Evolutionary conservation across 2,797 vertebrate genomes (phyloP), one percentile per base, ranked within the genome.

Genomic region (Liparis tanakae): DNA sequence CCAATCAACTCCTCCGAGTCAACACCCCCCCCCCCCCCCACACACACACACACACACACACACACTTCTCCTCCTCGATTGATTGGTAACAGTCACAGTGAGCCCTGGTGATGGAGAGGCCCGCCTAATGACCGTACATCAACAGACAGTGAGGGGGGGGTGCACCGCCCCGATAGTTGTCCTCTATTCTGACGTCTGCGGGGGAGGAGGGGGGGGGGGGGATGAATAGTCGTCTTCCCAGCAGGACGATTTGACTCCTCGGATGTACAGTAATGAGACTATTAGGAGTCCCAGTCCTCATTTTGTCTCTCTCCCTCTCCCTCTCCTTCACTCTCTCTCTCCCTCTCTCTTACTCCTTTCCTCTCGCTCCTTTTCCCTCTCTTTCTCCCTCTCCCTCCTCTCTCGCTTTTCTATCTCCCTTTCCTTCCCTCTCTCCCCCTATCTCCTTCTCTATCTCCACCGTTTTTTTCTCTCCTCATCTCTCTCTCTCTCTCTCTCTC

Each of bases 251-350:
- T 79, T 4, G 79, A 67, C 85, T 80, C 85, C 83, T 86, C 80
- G 79, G 25, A 87, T 81, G 84, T 83, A 87, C 86, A 87, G 79
- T 92, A 90, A 94, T 90, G 87, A 92, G 88, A 91, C 90, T 88
- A 89, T 91, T 84, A 64, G 76, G 76, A 85, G 72, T 82, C 82
- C 79, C 58, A 57, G 88, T n/a, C n/a, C 75, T 74, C 53, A 50
- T 87, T 83, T 89, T 79, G 82, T 78, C 72, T 44, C 67, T 62
- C 33, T 53, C 67, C 56, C 30, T 53, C 76, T 62, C 41, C 41
- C 67, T 62, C 33, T 4, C 50, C 67, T 30, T n/a, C n/a, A n/a
- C n/a, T 30, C 25, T 30, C 25, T 30, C 25, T 30, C 25, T 30
- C 25, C 25, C 25, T 30, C 25, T 30, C 25, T 30, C 25, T 1